Percentiles rank a stretch among this genome's conserved stretches.
phyloP scores from a whole-genome alignment of 2,888 invertebrate species.

The Papilio demoleus region DNA sequence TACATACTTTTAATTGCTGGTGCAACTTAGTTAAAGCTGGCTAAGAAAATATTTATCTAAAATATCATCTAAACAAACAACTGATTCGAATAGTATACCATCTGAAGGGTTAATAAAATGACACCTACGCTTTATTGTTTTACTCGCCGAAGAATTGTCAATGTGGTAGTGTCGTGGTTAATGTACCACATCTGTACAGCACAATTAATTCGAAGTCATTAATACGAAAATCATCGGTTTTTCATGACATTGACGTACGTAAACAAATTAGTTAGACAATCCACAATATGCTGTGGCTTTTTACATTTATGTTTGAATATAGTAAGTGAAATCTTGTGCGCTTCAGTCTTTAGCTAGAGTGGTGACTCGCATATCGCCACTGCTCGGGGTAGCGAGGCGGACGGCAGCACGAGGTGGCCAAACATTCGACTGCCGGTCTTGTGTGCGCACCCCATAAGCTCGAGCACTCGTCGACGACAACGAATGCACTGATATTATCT shows the following conservation, averaged over 20 bases:
- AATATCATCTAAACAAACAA: neutral
- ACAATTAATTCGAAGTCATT: too few species aligned
- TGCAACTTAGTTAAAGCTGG: constrained; percentile 6
- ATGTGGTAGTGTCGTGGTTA: too few species aligned
- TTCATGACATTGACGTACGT: too few species aligned
- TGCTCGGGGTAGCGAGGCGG: constrained; percentile 66
- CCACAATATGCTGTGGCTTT: too few species aligned
- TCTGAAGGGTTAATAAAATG: too few species aligned
- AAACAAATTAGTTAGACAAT: too few species aligned
- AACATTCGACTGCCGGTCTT: constrained; percentile 47
- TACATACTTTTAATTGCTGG: constrained; percentile 5
- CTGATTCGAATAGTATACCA: too few species aligned
- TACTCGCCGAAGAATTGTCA: too few species aligned
- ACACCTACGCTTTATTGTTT: too few species aligned
- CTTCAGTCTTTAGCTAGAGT: constrained; percentile 61
- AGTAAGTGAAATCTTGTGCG: neutral
- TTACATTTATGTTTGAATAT: neutral
- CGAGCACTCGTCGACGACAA: constrained; percentile 58
- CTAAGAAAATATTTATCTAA: neutral
- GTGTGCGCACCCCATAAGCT: constrained; percentile 49
- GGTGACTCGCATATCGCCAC: constrained; percentile 54
- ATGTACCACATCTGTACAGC: too few species aligned
- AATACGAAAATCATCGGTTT: too few species aligned
- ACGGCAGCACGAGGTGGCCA: constrained; percentile 68
- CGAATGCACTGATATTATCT: constrained; percentile 76